Evolutionary conservation across 37 sponge, comb jelly and placozoan species (phyloP), one percentile per base, ranked within the genome.

Genomic region (Crambe crambe): DNA sequence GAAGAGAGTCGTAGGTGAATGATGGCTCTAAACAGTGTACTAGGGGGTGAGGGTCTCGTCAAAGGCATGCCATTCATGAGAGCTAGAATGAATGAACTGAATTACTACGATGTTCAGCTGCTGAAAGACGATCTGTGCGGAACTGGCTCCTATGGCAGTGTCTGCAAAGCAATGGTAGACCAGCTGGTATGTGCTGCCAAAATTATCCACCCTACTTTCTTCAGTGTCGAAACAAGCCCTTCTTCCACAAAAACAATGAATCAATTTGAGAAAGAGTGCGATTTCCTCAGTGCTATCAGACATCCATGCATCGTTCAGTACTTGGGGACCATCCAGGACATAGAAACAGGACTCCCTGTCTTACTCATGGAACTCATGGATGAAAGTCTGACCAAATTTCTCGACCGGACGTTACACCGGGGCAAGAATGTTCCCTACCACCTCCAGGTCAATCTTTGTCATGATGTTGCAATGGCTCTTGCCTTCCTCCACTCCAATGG

Each of bases 311-410:
- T 84, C 26, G 72, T 84, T 2, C 85, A 76, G 60, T 76, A 68
- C 42, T 57, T 84, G 23, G 77, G 77, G 29, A 68, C 37, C 25
- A 29, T 25, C 34, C n/a, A 38, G 21, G 75, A 76, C 22, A 35
- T 59, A 39, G 85, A 68, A 23, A 38, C 76, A 20, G 57, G 83
- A 26, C 37, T 65, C 2, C 71, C 85, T 35, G 85, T 84, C 2
- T 77, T 76, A 1, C 85, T 84, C 22, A 84, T 74, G 74, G 85
- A 84, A 68, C 77, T 84, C 1, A 84, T 84, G 85, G 77, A 76
- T 35, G 70, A 66, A 26, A 76, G 61, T 37, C 30, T 84, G 27
- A 74, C 58, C 18, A 22, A 43, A 20, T 81, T 81, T 72, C 73
- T 81, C 29, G 62, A 60, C 32, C 58, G 37, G n/a, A 37, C 42